Percentiles rank a stretch among this genome's conserved stretches.
Evolutionary conservation across 2,113 vertebrate genomes (phyloP).

Genomic region (Bostrychus sinensis): DNA sequence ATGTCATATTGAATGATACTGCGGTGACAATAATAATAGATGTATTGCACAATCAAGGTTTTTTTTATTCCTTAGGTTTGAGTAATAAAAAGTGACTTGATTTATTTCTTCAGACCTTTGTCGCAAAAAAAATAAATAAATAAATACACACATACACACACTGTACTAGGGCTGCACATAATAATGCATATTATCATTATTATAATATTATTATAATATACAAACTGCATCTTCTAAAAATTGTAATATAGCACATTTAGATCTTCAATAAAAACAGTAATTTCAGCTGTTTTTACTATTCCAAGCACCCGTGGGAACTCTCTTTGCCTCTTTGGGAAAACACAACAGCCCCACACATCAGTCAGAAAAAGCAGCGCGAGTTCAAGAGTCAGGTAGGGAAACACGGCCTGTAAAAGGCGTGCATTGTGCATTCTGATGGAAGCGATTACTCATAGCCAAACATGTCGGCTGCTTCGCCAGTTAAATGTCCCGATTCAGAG

Average conservation of each 20-base stretch:
- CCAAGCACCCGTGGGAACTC: conserved; percentile 4
- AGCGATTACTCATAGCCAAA: conserved; percentile 66
- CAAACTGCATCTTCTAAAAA: conserved; percentile 1
- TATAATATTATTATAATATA: no score
- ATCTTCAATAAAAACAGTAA: neutral
- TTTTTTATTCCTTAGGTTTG: no score
- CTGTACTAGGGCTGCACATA: no score
- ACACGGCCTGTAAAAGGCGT: conserved; percentile 45
- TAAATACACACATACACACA: no score
- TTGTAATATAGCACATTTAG: neutral
- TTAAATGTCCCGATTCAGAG: conserved; percentile 72
- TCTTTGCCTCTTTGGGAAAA: conserved; percentile 19
- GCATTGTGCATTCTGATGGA: conserved; percentile 66
- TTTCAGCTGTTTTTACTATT: neutral
- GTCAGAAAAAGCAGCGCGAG: conserved; percentile 23
- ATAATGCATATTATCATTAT: no score
- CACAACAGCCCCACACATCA: conserved; percentile 19
- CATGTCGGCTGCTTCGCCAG: conserved; percentile 63
- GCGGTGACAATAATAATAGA: no score
- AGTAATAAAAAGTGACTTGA: no score
- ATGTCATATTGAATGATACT: no score
- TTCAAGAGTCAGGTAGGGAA: conserved; percentile 53
- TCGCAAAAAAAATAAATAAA: no score
- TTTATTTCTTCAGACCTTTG: no score
- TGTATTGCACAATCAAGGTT: no score